Evolutionary conservation across 2,888 invertebrate species (phyloP).

Genomic region (Ceraclea dissimilis): DNA sequence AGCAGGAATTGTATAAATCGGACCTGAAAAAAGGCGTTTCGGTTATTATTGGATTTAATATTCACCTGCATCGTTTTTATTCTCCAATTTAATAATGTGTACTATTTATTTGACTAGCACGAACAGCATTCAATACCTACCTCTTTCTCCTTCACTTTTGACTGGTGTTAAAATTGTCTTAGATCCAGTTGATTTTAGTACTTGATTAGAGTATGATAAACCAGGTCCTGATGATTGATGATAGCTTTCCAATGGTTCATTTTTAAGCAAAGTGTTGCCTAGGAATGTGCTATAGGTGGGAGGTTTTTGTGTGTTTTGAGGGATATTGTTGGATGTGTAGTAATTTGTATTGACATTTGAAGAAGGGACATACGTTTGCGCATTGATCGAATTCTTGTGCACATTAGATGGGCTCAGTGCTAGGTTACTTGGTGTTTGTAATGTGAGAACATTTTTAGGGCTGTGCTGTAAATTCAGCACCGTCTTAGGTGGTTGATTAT

Average conservation of each 20-base stretch:
- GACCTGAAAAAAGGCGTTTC: conserved; percentile 44
- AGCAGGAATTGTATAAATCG: conserved; percentile 80
- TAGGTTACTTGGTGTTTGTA: neutral
- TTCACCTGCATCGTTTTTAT: neutral
- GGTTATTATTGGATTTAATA: neutral
- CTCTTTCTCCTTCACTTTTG: conserved; percentile 23
- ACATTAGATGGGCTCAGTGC: neutral
- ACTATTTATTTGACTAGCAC: neutral
- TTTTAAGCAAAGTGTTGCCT: neutral
- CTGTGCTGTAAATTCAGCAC: neutral
- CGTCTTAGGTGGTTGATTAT: neutral
- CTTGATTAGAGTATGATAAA: conserved; percentile 15
- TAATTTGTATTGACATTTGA: neutral
- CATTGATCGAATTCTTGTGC: neutral
- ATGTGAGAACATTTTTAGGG: neutral
- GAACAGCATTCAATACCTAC: conserved; percentile 7
- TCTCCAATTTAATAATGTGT: neutral
- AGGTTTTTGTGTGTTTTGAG: neutral
- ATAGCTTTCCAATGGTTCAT: neutral
- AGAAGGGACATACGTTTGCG: neutral
- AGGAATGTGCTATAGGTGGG: neutral
- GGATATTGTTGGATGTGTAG: neutral
- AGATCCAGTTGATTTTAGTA: neutral
- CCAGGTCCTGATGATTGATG: conserved; percentile 17
- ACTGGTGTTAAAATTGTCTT: conserved; percentile 33